Base-by-base conservation (phyloP, 2,888 invertebrate species). In the Carpatolechia fugitivella region DNA sequence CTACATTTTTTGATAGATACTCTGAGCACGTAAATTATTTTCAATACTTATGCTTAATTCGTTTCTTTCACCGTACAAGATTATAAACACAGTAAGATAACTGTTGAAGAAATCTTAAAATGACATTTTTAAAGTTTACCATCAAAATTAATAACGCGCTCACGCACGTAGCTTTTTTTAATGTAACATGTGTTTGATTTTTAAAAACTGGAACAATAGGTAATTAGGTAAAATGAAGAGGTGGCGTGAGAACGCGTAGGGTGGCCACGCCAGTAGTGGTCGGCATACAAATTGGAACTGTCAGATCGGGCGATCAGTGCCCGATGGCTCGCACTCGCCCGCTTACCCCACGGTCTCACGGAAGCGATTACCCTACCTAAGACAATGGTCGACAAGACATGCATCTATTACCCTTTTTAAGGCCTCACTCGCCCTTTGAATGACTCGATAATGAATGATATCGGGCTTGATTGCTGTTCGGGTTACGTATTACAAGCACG, bases 331-430 rank as follows among this genome's bases (percentile, higher is more conserved):
- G 58, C 63, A 62, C 64, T 60, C 61, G 64, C 62, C 51, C 56
- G 61, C 60, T 61, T 61, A 66, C 62, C 61, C 72, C 67, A 65
- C 68, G 70, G 81, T 88, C 89, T 87, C 88, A 89, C 86, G 89
- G 89, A 89, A 90, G 82, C 82, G 82, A 84, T 88, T 85, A 85
- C 82, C 75, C 66, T 63, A 61, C 64, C 71, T 80, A 76, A 88
- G 85, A 88, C 89, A 87, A 87, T 88, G 78, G 81, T 72, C 76
- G 79, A 82, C 86, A 84, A 86, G 82, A 77, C 84, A 80, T 85
- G 89, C 88, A 87, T 88, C 85, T 80, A 87, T 85, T 86, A 84
- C 82, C 83, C 81, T 81, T 83, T 82, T 83, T 77, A 78, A 80
- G 73, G 65, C 70, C 73, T 72, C 69, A 72, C 67, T 78, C 44